Evolutionary conservation across 2,797 vertebrate genomes (phyloP).

Genomic region (Mustela erminea): DNA sequence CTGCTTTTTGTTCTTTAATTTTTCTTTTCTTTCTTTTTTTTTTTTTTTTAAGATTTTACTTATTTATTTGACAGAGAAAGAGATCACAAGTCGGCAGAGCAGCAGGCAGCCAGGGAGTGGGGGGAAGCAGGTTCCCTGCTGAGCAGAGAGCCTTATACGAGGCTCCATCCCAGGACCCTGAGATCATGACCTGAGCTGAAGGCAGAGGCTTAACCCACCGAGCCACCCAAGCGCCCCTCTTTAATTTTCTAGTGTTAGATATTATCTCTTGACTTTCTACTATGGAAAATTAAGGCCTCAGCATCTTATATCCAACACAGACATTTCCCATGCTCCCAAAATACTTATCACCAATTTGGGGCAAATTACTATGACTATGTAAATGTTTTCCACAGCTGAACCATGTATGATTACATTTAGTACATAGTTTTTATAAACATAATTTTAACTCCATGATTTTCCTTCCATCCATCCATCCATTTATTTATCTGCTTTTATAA

Average conservation of each 20-base stretch:
- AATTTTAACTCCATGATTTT: slow-evolving; percentile 61
- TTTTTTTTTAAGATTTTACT: no score
- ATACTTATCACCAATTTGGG: slow-evolving; percentile 37
- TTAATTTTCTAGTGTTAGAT: slow-evolving; percentile 6
- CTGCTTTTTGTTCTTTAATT: background rate
- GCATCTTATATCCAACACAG: background rate
- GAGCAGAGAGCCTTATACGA: no score
- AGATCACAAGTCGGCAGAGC: no score
- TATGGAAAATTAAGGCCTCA: background rate
- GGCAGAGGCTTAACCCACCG: no score
- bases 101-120: no score
- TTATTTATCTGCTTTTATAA: slow-evolving; percentile 26
- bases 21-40: no score
- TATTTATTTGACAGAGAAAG: no score
- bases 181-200: no score
- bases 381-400: slow-evolving; percentile 58
- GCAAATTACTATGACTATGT: background rate
- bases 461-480: background rate
- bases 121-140: no score
- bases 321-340: background rate
- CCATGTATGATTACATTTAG: slow-evolving; percentile 4
- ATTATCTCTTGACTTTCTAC: background rate
- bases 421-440: slow-evolving; percentile 29
- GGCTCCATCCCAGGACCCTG: no score
- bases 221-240: no score